A percentile compares a stretch with the other conserved stretches of the same genome.
phyloP scores from a whole-genome alignment of 2,888 invertebrate genomes.

The Torymus tubicola region DNA sequence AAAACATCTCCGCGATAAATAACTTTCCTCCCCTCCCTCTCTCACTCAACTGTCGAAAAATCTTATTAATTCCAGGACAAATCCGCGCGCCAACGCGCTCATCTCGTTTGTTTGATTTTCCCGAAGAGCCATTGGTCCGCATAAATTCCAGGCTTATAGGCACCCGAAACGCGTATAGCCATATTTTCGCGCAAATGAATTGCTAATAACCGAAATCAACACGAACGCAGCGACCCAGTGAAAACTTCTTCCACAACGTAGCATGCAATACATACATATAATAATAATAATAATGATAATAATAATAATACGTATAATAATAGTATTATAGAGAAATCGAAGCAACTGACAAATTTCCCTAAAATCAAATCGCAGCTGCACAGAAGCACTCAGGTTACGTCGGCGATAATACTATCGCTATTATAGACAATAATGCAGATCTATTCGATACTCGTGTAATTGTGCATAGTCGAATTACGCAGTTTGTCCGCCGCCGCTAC shows the following conservation, averaged over 20 bases:
- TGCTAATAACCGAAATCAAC: constrained; percentile 55
- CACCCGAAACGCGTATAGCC: neutral
- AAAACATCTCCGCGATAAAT: constrained; percentile 7
- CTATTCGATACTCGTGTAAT: constrained; percentile 53
- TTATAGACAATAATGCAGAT: constrained; percentile 56
- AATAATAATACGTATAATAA: no score
- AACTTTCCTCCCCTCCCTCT: neutral
- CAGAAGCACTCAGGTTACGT: constrained; percentile 14
- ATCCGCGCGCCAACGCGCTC: neutral
- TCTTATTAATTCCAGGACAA: constrained; percentile 28
- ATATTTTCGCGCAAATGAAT: constrained; percentile 53
- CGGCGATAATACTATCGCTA: constrained; percentile 47
- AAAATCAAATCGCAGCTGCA: constrained; percentile 14
- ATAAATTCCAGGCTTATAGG: constrained; percentile 49
- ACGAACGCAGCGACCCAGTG: constrained; percentile 3
- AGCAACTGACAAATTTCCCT: no score
- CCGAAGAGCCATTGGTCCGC: neutral
- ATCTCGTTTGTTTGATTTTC: constrained; percentile 31
- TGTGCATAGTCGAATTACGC: constrained; percentile 44
- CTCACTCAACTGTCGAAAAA: neutral
- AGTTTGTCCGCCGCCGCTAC: constrained; percentile 25
- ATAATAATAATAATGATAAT: no score
- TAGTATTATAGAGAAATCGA: neutral
- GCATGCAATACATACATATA: neutral
- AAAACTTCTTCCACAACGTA: neutral